Percentiles rank a stretch among this genome's conserved stretches.
These are phyloP conservation scores for Balanococcus diminutus DNA, from an alignment of 2,888 invertebrate species.

Conservation along the genomic window DNA sequence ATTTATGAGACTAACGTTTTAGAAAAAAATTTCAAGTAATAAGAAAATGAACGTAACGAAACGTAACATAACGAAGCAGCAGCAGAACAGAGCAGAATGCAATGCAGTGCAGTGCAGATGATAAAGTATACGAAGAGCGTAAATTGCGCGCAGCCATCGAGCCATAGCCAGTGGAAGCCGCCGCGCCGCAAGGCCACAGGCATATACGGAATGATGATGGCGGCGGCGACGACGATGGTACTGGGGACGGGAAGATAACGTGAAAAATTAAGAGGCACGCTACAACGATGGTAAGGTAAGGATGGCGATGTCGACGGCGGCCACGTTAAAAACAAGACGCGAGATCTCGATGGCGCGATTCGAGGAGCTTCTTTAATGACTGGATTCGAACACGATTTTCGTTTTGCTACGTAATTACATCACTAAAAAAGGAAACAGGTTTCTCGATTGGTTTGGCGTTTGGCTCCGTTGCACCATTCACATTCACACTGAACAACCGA, in stretches of 20 bases:
- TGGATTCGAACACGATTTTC: slow-evolving; percentile 45
- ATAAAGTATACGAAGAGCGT: not conserved
- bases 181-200: too few species aligned
- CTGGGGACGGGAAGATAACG: too few species aligned
- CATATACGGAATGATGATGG: too few species aligned
- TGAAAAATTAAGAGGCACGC: not conserved
- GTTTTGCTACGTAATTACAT: slow-evolving; percentile 53
- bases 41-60: too few species aligned
- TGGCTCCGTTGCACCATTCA: slow-evolving; percentile 37
- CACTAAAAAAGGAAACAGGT: slow-evolving; percentile 53
- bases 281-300: too few species aligned
- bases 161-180: too few species aligned
- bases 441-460: slow-evolving; percentile 14
- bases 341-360: slow-evolving; percentile 28
- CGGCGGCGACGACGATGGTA: too few species aligned
- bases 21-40: too few species aligned
- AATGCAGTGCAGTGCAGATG: not conserved
- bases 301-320: not conserved
- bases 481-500: slow-evolving; percentile 28
- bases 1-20: too few species aligned
- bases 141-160: too few species aligned
- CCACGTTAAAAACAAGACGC: not conserved
- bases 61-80: too few species aligned
- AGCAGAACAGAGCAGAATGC: too few species aligned
- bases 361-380: slow-evolving; percentile 51